Evolutionary conservation across 2,113 vertebrate genomes (phyloP).

Genomic region (Hucho hucho): DNA sequence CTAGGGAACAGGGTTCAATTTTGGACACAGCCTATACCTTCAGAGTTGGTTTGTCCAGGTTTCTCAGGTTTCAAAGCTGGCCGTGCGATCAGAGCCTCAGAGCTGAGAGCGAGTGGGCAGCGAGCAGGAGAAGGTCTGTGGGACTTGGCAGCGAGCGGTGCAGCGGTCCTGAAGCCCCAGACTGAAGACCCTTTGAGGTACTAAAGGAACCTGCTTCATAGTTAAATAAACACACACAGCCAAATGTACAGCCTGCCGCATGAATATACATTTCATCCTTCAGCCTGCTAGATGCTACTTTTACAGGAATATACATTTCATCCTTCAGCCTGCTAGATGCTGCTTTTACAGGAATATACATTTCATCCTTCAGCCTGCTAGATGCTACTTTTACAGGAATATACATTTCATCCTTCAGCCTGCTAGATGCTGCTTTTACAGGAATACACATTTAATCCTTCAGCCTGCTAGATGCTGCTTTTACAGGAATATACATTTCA

Average conservation of each 20-base stretch:
- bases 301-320: slow-evolving; percentile 63
- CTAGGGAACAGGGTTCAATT: no score
- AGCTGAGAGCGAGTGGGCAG: no score
- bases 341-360: neutral
- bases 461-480: slow-evolving; percentile 23
- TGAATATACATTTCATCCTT: no score
- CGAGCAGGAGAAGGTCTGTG: slow-evolving; percentile 35
- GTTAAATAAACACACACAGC: no score
- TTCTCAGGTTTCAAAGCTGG: slow-evolving; percentile 64
- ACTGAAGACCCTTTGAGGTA: slow-evolving; percentile 54
- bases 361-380: no score
- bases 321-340: slow-evolving; percentile 18
- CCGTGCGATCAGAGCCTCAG: slow-evolving; percentile 45
- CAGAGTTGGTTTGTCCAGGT: slow-evolving; percentile 22
- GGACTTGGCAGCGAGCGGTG: slow-evolving; percentile 50
- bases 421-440: no score
- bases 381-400: no score
- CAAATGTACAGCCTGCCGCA: slow-evolving; percentile 13
- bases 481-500: slow-evolving; percentile 66
- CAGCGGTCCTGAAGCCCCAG: slow-evolving; percentile 34
- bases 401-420: no score
- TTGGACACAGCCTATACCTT: neutral
- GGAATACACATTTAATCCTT: accelerated
- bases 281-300: no score
- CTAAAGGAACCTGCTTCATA: slow-evolving; percentile 61